phyloP scores from a whole-genome alignment of 2,797 vertebrate species.

The Pachyuromys duprasi region DNA sequence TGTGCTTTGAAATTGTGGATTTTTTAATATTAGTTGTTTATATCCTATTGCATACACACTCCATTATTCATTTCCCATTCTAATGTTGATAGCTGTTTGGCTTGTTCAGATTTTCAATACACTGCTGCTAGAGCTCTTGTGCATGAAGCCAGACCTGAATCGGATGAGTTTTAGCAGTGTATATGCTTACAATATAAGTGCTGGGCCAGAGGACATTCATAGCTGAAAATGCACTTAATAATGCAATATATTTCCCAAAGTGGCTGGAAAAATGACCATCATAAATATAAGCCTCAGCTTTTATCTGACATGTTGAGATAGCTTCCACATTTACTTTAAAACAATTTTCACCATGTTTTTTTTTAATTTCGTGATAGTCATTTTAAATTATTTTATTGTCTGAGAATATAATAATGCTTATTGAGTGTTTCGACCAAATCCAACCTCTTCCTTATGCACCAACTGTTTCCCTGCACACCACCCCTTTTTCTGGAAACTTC shows the following conservation, averaged over 20 bases:
- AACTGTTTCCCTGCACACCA: too few species aligned
- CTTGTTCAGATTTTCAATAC: not conserved
- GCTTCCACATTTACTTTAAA: not conserved
- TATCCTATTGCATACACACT: not conserved
- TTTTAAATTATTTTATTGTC: not conserved
- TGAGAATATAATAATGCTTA: not conserved
- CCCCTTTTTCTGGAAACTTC: accelerated
- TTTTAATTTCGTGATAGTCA: not conserved
- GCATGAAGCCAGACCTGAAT: not conserved
- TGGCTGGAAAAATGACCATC: not conserved
- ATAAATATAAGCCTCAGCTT: not conserved
- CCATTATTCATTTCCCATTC: not conserved
- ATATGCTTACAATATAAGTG: not conserved
- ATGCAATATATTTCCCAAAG: not conserved
- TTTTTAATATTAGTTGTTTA: not conserved
- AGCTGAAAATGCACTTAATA: not conserved
- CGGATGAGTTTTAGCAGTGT: not conserved
- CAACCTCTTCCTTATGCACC: not conserved
- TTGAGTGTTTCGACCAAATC: not conserved
- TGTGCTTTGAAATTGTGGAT: not conserved
- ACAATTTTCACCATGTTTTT: not conserved
- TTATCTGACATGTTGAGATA: not conserved
- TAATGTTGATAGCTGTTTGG: not conserved
- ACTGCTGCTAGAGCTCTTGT: not conserved
- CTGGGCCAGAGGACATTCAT: not conserved